A percentile compares a stretch with the other conserved stretches of the same genome.
Evolutionary conservation across 2,113 vertebrate species (phyloP).

Genomic region (Podarcis raffonei): DNA sequence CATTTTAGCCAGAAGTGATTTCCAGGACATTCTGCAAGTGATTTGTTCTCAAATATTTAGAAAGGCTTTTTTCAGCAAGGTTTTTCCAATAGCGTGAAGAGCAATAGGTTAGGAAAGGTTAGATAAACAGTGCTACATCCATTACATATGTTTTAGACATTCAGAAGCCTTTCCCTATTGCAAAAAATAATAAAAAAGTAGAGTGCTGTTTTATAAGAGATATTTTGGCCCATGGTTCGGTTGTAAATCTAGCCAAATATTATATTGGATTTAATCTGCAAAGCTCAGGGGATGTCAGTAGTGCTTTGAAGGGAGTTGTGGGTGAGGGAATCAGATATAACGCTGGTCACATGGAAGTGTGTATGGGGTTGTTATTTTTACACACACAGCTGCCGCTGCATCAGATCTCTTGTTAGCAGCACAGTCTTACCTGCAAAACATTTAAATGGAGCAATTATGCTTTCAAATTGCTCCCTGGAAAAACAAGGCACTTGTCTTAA

Average conservation of each 20-base stretch:
- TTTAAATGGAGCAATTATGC: not conserved
- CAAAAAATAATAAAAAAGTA: conserved; percentile 3
- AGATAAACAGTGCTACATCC: not conserved
- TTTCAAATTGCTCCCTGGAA: not conserved
- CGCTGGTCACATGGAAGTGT: not conserved
- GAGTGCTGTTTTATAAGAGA: conserved; percentile 4
- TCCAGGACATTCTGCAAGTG: not conserved
- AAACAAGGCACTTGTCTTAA: not conserved
- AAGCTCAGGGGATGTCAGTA: not conserved
- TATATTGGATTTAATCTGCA: not conserved
- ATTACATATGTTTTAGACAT: not conserved
- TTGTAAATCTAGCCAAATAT: not conserved
- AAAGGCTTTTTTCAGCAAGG: not conserved
- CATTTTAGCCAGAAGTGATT: not conserved
- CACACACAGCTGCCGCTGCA: not conserved
- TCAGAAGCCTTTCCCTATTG: not conserved
- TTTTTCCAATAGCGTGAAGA: conserved; percentile 1
- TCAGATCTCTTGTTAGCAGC: not conserved
- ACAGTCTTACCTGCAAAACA: not conserved
- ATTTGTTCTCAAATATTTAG: not conserved
- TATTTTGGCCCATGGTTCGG: conserved; percentile 5
- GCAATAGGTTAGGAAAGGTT: conserved; percentile 23
- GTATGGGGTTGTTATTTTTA: not conserved
- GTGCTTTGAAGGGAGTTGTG: not conserved
- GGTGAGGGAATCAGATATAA: not conserved